These are phyloP conservation scores for Falco berigora DNA, from an alignment of 2,797 vertebrate genomes.

Conservation along the genomic window DNA sequence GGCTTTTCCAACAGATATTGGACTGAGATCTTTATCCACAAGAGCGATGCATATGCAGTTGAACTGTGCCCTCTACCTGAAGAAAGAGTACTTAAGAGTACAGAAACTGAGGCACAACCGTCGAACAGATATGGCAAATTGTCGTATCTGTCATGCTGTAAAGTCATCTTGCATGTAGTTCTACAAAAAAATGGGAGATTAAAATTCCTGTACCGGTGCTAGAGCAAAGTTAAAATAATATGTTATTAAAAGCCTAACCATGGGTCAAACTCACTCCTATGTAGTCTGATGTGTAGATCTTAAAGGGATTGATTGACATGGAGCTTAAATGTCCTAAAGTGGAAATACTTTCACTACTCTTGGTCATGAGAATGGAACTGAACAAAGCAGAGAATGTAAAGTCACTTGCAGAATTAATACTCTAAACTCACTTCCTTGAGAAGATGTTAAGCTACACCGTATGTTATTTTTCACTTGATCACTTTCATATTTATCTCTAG, in stretches of 20 bases:
- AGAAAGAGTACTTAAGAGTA: background rate
- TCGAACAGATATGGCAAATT: background rate
- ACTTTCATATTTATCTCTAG: background rate
- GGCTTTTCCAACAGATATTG: background rate
- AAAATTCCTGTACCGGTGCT: background rate
- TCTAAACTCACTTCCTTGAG: background rate
- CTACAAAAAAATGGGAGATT: background rate
- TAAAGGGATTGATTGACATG: background rate
- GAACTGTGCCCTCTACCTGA: background rate
- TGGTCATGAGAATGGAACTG: background rate
- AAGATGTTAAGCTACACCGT: background rate
- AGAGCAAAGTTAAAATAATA: background rate
- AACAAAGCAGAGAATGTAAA: background rate
- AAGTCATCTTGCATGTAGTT: background rate
- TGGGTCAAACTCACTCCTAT: background rate
- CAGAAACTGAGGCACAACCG: background rate
- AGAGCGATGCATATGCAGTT: background rate
- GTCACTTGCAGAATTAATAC: background rate
- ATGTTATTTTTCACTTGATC: background rate
- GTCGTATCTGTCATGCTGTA: background rate
- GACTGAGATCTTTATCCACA: background rate
- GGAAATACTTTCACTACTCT: background rate
- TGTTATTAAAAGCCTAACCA: background rate
- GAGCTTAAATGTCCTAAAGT: background rate
- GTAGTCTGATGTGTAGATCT: background rate